A percentile compares a stretch with the other conserved stretches of the same genome.
phyloP scores from a whole-genome alignment of 1,140 invertebrate genomes.

The Drosophila leontia region DNA sequence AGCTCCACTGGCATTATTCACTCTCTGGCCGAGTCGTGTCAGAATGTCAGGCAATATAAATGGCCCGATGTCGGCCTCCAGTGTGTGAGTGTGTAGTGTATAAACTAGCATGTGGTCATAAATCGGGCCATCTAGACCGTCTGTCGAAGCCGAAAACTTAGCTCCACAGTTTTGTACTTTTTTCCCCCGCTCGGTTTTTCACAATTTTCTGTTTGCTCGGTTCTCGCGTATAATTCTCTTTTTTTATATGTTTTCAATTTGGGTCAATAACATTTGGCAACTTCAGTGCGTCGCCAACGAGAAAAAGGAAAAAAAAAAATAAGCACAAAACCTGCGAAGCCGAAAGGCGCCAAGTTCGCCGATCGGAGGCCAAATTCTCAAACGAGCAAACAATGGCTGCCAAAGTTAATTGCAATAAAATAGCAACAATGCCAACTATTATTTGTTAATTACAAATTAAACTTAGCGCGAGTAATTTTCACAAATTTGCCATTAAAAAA shows the following conservation, averaged over 20 bases:
- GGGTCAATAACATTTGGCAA: constrained; percentile 83
- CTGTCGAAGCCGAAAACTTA: constrained; percentile 15
- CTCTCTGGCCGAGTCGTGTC: constrained; percentile 37
- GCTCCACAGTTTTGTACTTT: constrained; percentile 33
- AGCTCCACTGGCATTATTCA: constrained; percentile 47
- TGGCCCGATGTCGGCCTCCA: constrained; percentile 38
- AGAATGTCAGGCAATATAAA: constrained; percentile 51
- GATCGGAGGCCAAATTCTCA: constrained; percentile 39
- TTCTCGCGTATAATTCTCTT: constrained; percentile 45
- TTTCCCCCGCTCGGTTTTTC: constrained; percentile 1
- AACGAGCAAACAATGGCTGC: constrained; percentile 48
- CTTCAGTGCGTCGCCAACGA: constrained; percentile 63
- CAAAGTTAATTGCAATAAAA: constrained; percentile 47
- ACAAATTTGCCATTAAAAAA: constrained; percentile 59
- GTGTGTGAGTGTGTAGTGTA: constrained; percentile 5
- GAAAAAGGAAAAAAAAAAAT: constrained; percentile 11
- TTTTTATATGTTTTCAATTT: constrained; percentile 59
- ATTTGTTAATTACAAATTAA: constrained; percentile 73
- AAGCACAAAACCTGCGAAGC: constrained; percentile 23
- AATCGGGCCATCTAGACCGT: constrained; percentile 33
- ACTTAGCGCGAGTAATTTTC: constrained; percentile 62
- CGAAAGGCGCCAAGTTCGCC: constrained; percentile 77
- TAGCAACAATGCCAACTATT: constrained; percentile 46
- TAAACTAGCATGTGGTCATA: constrained; percentile 45
- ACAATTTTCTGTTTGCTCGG: constrained; percentile 43